Evolutionary conservation across 2,888 invertebrate genomes (phyloP).

Genomic region (Xestia sexstrigata): DNA sequence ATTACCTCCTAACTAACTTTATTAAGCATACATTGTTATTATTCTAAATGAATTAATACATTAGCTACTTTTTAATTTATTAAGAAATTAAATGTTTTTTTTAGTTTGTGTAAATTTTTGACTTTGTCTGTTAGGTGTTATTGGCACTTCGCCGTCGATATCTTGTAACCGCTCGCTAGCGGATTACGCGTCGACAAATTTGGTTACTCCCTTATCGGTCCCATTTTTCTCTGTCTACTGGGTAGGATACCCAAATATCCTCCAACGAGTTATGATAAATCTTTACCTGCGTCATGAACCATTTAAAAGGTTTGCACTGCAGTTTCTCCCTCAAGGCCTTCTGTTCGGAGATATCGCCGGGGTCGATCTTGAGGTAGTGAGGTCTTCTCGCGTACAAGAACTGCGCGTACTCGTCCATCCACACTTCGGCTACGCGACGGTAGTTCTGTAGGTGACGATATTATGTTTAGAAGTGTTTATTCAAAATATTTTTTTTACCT

Average conservation of each 20-base stretch:
- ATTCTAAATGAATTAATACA: too few relatives aligned
- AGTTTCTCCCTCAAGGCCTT: slow-evolving; percentile 93
- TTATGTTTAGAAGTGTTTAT: not conserved
- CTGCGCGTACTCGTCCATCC: slow-evolving; percentile 99
- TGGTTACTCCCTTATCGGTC: not conserved
- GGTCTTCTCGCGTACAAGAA: slow-evolving; percentile 95
- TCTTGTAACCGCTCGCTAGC: too few relatives aligned
- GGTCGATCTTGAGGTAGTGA: slow-evolving; percentile 93
- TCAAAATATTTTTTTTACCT: too few relatives aligned
- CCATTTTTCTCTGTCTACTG: not conserved
- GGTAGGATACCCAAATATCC: not conserved
- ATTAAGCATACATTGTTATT: too few relatives aligned
- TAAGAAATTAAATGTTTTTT: too few relatives aligned
- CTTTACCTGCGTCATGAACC: slow-evolving; percentile 96
- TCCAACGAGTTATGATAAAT: not conserved
- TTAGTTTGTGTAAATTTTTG: too few relatives aligned
- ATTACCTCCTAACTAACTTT: too few relatives aligned
- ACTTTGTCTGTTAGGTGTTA: too few relatives aligned
- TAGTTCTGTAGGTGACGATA: slow-evolving; percentile 92
- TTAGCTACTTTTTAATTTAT: too few relatives aligned
- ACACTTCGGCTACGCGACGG: slow-evolving; percentile 97
- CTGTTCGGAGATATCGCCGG: slow-evolving; percentile 96
- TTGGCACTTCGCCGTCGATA: too few relatives aligned
- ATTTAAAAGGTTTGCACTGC: slow-evolving; percentile 97
- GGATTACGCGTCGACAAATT: not conserved